These are phyloP conservation scores for Drosophila sordidula DNA, from an alignment of 2,888 invertebrate species.

Conservation along the genomic window DNA sequence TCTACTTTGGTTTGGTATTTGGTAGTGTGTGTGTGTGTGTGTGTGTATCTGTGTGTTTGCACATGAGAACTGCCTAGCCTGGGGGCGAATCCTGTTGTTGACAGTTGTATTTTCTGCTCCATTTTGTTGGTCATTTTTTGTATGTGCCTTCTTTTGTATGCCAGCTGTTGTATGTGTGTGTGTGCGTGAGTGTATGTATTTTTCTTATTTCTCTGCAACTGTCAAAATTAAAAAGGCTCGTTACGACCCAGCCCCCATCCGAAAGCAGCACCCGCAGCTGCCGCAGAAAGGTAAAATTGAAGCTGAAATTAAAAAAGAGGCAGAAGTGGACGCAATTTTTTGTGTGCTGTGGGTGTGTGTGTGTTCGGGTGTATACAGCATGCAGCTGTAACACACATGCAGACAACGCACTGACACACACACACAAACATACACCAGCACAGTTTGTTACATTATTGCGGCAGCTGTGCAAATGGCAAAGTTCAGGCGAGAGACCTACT, in stretches of 20 bases:
- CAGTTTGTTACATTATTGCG: slow-evolving; percentile 56
- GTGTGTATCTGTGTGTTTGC: slow-evolving; percentile 7
- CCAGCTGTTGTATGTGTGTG: slow-evolving; percentile 22
- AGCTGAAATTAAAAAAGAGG: slow-evolving; percentile 60
- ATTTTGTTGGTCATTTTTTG: slow-evolving; percentile 40
- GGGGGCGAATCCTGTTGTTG: slow-evolving; percentile 59
- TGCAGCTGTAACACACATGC: slow-evolving; percentile 43
- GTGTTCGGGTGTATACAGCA: slow-evolving; percentile 13
- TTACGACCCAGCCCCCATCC: slow-evolving; percentile 6
- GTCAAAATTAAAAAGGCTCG: slow-evolving; percentile 56
- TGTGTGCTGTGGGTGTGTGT: slow-evolving; percentile 10
- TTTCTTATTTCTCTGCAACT: slow-evolving; percentile 53
- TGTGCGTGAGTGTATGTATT: slow-evolving; percentile 33
- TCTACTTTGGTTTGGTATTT: background rate
- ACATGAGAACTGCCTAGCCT: slow-evolving; percentile 25
- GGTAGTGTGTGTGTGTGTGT: background rate
- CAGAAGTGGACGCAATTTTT: slow-evolving; percentile 47
- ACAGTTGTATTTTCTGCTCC: slow-evolving; percentile 64
- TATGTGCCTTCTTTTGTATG: slow-evolving; percentile 40
- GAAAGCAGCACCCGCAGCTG: slow-evolving; percentile 11
- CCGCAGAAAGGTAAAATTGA: slow-evolving; percentile 56
- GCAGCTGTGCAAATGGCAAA: slow-evolving; percentile 71
- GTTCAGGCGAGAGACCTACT: slow-evolving; percentile 61
- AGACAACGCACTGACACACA: slow-evolving; percentile 36
- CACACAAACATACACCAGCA: slow-evolving; percentile 15